Evolutionary conservation across 2,797 vertebrate species (phyloP).

Genomic region (Falco peregrinus): DNA sequence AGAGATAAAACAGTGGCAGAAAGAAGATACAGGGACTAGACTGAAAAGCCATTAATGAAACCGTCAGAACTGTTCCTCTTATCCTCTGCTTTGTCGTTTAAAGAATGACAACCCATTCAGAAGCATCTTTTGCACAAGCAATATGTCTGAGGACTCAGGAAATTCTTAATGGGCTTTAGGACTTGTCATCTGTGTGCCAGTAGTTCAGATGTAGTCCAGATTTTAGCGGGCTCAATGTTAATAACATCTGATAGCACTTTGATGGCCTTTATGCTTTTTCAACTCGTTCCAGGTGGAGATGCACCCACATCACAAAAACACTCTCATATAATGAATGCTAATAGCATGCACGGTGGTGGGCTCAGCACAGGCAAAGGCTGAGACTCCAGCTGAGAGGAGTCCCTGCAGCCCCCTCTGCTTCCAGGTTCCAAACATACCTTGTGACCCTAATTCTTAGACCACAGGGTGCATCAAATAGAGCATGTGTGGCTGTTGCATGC

Average conservation of each 20-base stretch:
- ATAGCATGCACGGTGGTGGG: neutral
- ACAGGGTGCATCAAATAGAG: neutral
- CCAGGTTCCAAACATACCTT: constrained; percentile 24
- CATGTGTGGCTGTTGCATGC: neutral
- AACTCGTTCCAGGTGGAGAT: constrained; percentile 52
- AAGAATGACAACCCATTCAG: neutral
- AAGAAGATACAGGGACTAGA: neutral
- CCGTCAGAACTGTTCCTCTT: neutral
- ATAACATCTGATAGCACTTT: constrained; percentile 46
- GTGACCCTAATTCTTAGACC: neutral
- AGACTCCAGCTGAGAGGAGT: constrained; percentile 2
- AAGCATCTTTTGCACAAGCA: neutral
- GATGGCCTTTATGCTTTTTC: constrained; percentile 36
- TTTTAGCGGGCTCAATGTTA: neutral
- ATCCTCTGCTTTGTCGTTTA: neutral
- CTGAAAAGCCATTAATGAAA: neutral
- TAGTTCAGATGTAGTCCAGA: constrained; percentile 53
- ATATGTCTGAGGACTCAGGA: neutral
- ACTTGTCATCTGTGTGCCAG: constrained; percentile 56
- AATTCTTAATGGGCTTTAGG: neutral
- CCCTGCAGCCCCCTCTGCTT: neutral
- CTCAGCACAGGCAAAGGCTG: neutral
- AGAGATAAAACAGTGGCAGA: neutral
- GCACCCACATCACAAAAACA: constrained; percentile 34
- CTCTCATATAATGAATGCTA: constrained; percentile 7